A percentile compares a stretch with the other conserved stretches of the same genome.
phyloP scores from a whole-genome alignment of 2,888 invertebrate genomes.

The Chorisops tibialis region DNA sequence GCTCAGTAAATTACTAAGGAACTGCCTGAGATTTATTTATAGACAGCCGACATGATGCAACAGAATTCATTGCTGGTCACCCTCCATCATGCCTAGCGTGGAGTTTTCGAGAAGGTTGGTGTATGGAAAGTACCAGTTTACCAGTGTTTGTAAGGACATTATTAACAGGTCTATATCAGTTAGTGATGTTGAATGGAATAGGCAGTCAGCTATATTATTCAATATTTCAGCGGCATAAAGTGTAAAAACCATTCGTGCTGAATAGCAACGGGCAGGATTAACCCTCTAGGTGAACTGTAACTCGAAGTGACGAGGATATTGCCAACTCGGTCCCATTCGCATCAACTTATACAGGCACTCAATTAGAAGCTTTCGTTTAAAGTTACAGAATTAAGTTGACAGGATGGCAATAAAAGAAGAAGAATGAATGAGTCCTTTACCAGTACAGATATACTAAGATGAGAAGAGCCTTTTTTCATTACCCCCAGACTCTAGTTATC shows the following conservation, averaged over 20 bases:
- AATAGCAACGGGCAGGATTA: not conserved
- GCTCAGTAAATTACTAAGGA: constrained; percentile 16
- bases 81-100: too few relatives aligned
- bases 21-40: constrained; percentile 22
- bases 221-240: constrained; percentile 21
- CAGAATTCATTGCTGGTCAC: too few relatives aligned
- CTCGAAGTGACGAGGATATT: too few relatives aligned
- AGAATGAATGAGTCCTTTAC: not conserved
- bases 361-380: constrained; percentile 12
- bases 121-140: too few relatives aligned
- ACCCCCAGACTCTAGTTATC: constrained; percentile 15
- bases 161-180: constrained; percentile 17
- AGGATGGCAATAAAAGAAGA: not conserved
- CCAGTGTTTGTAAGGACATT: too few relatives aligned
- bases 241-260: constrained; percentile 12
- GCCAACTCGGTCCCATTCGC: too few relatives aligned
- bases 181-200: not conserved
- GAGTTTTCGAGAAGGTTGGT: too few relatives aligned
- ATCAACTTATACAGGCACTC: not conserved
- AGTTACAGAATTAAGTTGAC: constrained; percentile 6
- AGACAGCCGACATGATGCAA: not conserved
- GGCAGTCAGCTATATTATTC: constrained; percentile 14
- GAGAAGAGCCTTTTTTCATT: not conserved
- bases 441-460: not conserved
- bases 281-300: not conserved